Evolutionary conservation across 2,888 invertebrate species (phyloP), one percentile per base, ranked within the genome.

Genomic region (Axea sp.): DNA sequence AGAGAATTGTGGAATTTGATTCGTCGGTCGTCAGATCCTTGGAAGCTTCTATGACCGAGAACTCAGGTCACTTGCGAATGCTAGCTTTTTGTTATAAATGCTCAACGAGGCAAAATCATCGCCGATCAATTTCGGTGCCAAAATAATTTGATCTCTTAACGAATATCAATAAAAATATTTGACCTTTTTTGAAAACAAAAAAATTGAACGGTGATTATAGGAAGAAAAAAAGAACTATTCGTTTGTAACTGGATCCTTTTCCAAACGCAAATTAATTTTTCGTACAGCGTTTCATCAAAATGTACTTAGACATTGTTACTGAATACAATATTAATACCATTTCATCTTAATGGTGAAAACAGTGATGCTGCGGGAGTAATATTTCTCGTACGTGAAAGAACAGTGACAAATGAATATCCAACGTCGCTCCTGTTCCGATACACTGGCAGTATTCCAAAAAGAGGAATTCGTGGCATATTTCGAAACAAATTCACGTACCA

Each of bases 361-460:
- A 57, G 49, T n/a, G 35, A 24, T 6, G 33, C 19, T 64, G 12
- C 41, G 45, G 30, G 22, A 37, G 35, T 26, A 45, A 65, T 65
- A 47, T 55, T 55, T 67, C 55, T 47, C 22, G 22, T 30, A 9
- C 37, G 37, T 28, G 45, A 41, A 55, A 53, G 53, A 28, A 30
- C 53, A 35, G 53, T 65, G 65, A 65, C 65, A 45, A 65, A 53
- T 65, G 37, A 55, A 65, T 65, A 45, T 55, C 65, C 28, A 65
- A 45, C 53, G 45, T 12, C 45, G n/a, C 45, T 28, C 39, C 14
- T 2, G 3, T 43, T n/a, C 31, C 65, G 33, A 45, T 55, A 65
- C 45, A 35, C 17, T 65, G 65, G 65, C 65, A 55, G 7, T 30
- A 8, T 22, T 43, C 53, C 65, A n/a, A 11, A 14, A 35, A 51